Evolutionary conservation across 1,140 invertebrate genomes (phyloP).

Genomic region (Sesamia nonagrioides): DNA sequence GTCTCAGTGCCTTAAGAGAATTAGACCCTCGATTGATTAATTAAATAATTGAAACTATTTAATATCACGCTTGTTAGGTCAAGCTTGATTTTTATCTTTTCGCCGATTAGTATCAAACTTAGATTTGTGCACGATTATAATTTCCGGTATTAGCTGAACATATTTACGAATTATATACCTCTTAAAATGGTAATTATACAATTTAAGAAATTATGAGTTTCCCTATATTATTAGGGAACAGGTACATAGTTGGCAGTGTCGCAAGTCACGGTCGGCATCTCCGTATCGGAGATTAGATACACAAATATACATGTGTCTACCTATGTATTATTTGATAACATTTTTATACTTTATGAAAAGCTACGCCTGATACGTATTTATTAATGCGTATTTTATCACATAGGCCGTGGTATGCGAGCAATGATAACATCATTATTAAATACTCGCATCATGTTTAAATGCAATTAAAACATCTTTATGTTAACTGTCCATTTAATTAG

Average conservation of each 20-base stretch:
- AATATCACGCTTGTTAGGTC: neutral
- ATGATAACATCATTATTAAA: constrained; percentile 35
- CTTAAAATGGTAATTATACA: neutral
- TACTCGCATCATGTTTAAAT: constrained; percentile 9
- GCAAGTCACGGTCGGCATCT: neutral
- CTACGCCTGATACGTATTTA: constrained; percentile 2
- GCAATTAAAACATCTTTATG: constrained; percentile 13
- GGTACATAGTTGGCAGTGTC: neutral
- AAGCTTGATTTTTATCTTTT: neutral
- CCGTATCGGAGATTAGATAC: neutral
- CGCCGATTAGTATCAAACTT: neutral
- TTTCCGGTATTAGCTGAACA: constrained; percentile 13
- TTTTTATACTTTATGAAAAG: neutral
- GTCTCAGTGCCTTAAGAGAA: neutral
- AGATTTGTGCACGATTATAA: no score
- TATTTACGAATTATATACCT: neutral
- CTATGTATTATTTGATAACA: constrained; percentile 20
- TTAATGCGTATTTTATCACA: constrained; percentile 12
- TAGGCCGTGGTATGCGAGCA: neutral
- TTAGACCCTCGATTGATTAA: neutral
- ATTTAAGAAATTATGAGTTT: neutral
- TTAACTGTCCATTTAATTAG: constrained; percentile 13
- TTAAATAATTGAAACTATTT: neutral
- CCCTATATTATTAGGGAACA: neutral
- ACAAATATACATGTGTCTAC: neutral